Evolutionary conservation across 92 coral and sea anemone genomes (phyloP).

Genomic region (Phenganax marumi): DNA sequence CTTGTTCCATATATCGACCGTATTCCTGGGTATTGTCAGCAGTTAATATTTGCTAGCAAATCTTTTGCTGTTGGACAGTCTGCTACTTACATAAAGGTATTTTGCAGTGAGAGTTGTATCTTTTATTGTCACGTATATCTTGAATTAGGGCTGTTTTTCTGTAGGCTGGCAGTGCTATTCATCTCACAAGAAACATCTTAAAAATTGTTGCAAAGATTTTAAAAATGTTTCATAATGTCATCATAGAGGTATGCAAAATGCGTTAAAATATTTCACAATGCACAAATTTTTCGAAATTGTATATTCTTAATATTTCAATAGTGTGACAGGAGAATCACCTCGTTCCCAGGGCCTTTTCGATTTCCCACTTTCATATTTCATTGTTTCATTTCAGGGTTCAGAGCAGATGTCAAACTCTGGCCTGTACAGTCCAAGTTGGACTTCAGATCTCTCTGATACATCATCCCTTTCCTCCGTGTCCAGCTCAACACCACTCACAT

Average conservation of each 20-base stretch:
- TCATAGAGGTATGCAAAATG: slow-evolving; percentile 44
- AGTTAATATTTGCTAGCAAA: slow-evolving; percentile 75
- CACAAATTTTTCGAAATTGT: background rate
- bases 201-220: slow-evolving; percentile 79
- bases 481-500: slow-evolving; percentile 25
- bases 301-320: background rate
- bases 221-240: slow-evolving; percentile 68
- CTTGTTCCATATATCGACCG: slow-evolving; percentile 68
- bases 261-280: background rate
- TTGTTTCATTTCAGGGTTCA: slow-evolving; percentile 6
- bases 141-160: background rate
- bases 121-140: background rate
- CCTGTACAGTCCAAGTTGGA: slow-evolving; percentile 27
- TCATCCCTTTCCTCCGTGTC: slow-evolving; percentile 28
- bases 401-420: background rate
- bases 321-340: too few relatives aligned
- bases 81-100: slow-evolving; percentile 81
- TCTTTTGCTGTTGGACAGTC: slow-evolving; percentile 90
- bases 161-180: slow-evolving; percentile 86
- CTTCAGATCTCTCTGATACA: slow-evolving; percentile 30
- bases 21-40: slow-evolving; percentile 88
- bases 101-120: background rate
- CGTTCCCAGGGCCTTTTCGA: background rate
- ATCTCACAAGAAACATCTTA: slow-evolving; percentile 76
- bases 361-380: background rate